Evolutionary conservation across 1,140 invertebrate genomes (phyloP).

Genomic region (Sminthurides bifidus): DNA sequence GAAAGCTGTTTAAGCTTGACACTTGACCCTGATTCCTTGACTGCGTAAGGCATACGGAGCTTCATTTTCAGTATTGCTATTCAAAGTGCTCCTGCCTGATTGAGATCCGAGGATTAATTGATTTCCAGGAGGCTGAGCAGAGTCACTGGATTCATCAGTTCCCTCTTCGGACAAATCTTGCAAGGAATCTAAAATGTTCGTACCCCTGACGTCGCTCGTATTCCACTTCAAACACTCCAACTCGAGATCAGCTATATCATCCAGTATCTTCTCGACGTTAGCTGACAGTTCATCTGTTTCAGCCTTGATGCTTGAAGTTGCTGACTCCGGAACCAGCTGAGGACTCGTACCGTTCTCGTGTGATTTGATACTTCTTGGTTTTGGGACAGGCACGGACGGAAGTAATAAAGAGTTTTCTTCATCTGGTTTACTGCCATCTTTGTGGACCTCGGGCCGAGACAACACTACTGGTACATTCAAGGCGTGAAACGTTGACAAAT

Average conservation of each 20-base stretch:
- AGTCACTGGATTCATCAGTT: conserved; percentile 2
- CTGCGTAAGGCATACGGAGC: too few relatives aligned
- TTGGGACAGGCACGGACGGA: background rate
- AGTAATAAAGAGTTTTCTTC: background rate
- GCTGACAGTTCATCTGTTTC: conserved; percentile 16
- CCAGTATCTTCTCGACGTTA: conserved; percentile 18
- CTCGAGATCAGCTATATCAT: conserved; percentile 13
- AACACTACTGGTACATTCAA: background rate
- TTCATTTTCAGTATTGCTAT: too few relatives aligned
- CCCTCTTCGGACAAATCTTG: background rate
- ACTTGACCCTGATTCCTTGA: too few relatives aligned
- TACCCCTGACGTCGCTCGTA: background rate
- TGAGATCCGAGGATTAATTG: background rate
- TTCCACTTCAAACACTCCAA: conserved; percentile 6
- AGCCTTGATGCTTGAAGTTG: background rate
- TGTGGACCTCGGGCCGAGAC: background rate
- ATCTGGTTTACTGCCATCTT: background rate
- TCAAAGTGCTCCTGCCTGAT: background rate
- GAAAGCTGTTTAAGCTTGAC: too few relatives aligned
- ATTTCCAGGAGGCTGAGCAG: too few relatives aligned
- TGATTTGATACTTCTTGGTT: conserved; percentile 1
- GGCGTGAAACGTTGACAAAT: conserved; percentile 1
- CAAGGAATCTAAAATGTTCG: background rate
- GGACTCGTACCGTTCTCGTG: background rate
- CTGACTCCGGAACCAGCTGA: background rate